Percentiles rank a stretch among this genome's conserved stretches.
Conservation (phyloP, 2,797 vertebrate species). For the Orestias chungarensis region DNA sequence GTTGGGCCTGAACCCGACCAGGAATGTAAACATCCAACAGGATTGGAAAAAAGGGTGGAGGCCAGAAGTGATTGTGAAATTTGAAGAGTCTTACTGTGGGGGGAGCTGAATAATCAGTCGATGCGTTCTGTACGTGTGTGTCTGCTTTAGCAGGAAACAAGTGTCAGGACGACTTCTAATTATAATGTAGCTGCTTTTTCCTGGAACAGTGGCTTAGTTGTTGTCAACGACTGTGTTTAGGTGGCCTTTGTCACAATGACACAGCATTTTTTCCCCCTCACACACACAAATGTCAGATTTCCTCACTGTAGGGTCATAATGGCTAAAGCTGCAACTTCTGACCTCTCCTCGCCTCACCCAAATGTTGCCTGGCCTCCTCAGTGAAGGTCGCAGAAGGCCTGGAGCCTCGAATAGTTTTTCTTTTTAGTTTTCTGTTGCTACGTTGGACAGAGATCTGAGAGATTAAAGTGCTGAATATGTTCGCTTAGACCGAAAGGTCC, state of each 20-base stretch:
- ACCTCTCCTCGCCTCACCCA: slow-evolving; percentile 9
- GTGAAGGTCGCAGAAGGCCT: slow-evolving; percentile 10
- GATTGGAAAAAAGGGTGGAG: neutral
- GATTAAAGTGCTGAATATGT: slow-evolving; percentile 8
- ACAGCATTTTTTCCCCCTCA: slow-evolving; percentile 12
- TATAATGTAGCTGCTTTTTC: slow-evolving; percentile 10
- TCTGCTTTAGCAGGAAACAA: slow-evolving; percentile 7
- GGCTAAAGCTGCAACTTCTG: slow-evolving; percentile 1
- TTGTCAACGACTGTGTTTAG: neutral
- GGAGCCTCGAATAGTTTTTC: slow-evolving; percentile 5
- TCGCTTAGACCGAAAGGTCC: slow-evolving; percentile 18
- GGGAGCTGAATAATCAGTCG: slow-evolving; percentile 6
- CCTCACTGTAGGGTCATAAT: neutral
- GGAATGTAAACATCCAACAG: slow-evolving; percentile 62
- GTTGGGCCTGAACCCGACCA: slow-evolving; percentile 31
- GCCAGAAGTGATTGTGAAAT: slow-evolving; percentile 26
- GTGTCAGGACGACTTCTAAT: slow-evolving; percentile 19
- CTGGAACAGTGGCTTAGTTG: neutral
- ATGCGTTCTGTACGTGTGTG: neutral
- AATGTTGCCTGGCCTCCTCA: slow-evolving; percentile 6
- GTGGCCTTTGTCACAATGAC: slow-evolving; percentile 33
- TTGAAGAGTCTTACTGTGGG: slow-evolving; percentile 12
- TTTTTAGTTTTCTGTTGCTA: neutral
- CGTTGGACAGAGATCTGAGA: slow-evolving; percentile 13
- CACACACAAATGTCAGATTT: neutral